Evolutionary conservation across 2,797 vertebrate species (phyloP).

Genomic region (Tarsius wallacei): DNA sequence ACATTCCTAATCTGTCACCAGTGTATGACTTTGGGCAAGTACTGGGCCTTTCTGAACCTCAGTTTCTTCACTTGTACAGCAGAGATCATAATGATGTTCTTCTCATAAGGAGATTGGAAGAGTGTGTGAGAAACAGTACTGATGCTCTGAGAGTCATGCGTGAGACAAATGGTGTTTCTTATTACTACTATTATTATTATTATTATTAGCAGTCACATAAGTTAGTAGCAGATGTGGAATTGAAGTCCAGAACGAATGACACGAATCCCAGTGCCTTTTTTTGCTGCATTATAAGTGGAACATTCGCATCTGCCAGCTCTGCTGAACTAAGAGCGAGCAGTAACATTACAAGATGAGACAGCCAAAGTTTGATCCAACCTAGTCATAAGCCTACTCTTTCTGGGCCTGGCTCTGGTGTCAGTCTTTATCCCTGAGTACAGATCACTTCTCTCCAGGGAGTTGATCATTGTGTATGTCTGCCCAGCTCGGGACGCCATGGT

Average conservation of each 20-base stretch:
- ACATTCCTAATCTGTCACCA: not conserved
- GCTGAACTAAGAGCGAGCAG: not conserved
- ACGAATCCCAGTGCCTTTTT: not conserved
- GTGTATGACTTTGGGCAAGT: not conserved
- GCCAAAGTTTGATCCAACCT: not conserved
- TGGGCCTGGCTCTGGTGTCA: not conserved
- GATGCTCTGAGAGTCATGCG: not conserved
- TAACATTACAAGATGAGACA: not conserved
- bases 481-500: not conserved
- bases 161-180: rapidly evolving
- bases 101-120: not conserved
- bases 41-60: not conserved
- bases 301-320: not conserved
- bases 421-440: not conserved
- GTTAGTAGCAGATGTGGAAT: not conserved
- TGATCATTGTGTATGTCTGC: not conserved
- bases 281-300: not conserved
- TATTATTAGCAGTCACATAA: no score
- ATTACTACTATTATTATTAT: rapidly evolving
- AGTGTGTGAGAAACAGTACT: not conserved
- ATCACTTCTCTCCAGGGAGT: not conserved
- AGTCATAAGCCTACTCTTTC: not conserved
- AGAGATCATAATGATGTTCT: not conserved
- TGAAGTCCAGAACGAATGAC: not conserved
- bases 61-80: not conserved